phyloP scores from a whole-genome alignment of 2,797 vertebrate genomes.

The Catharus ustulatus region DNA sequence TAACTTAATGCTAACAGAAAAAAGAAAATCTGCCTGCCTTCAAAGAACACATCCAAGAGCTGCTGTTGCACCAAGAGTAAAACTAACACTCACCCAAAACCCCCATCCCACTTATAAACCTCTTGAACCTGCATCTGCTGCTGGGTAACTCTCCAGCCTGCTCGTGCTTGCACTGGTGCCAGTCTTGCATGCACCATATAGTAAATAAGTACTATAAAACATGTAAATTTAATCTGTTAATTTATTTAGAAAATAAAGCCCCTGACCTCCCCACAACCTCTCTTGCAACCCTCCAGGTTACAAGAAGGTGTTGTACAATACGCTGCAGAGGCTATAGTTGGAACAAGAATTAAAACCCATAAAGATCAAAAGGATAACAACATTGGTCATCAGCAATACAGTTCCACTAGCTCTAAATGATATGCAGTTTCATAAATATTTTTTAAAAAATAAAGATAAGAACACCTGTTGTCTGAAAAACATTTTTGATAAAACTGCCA shows the following conservation, averaged over 20 bases:
- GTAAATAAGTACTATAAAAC: background rate
- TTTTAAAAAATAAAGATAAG: too few relatives aligned
- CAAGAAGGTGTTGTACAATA: background rate
- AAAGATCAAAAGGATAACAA: background rate
- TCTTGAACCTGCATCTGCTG: background rate
- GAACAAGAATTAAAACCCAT: background rate
- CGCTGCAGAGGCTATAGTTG: background rate
- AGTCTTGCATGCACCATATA: background rate
- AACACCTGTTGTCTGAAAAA: background rate
- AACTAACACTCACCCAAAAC: background rate
- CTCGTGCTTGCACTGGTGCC: background rate
- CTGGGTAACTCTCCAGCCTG: background rate
- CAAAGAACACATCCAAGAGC: background rate
- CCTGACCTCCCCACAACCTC: background rate
- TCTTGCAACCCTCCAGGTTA: background rate
- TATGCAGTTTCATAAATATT: background rate
- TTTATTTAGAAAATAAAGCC: background rate
- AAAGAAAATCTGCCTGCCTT: background rate
- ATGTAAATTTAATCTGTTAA: background rate
- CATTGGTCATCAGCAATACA: background rate
- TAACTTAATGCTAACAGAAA: background rate
- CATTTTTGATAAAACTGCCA: background rate
- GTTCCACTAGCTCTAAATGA: background rate
- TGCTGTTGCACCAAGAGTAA: background rate
- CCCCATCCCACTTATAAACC: background rate